Conservation (phyloP, 2,113 vertebrate genomes). For the Morone saxatilis region DNA sequence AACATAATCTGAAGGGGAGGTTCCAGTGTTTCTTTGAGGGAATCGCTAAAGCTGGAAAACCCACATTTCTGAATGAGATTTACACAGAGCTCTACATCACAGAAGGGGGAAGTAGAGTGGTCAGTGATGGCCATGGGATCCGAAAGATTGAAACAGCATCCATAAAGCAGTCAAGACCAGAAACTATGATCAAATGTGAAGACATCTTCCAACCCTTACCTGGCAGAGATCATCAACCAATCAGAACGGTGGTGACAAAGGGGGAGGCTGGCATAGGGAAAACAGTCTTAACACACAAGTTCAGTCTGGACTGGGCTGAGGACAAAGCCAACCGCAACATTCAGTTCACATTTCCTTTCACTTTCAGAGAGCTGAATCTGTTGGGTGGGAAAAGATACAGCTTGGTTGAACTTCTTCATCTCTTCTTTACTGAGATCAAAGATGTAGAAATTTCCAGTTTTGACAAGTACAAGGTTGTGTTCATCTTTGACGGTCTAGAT, state of each 20-base stretch:
- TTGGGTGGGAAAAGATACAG: neutral
- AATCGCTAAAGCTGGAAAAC: constrained; percentile 1
- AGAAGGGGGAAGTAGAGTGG: constrained; percentile 23
- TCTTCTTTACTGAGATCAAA: neutral
- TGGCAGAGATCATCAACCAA: neutral
- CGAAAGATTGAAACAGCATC: neutral
- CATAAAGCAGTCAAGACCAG: constrained; percentile 10
- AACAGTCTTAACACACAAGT: neutral
- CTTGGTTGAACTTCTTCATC: neutral
- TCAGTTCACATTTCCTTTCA: neutral
- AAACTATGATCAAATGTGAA: constrained; percentile 4
- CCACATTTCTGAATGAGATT: constrained; percentile 41
- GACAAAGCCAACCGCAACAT: neutral
- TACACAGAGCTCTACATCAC: constrained; percentile 65
- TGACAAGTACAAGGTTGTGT: neutral
- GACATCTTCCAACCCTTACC: constrained; percentile 8
- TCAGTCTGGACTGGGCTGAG: neutral
- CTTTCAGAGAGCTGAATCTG: neutral
- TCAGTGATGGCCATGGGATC: neutral
- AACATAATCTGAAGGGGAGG: neutral
- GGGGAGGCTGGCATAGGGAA: neutral
- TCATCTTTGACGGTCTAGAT: neutral
- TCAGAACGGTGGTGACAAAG: neutral
- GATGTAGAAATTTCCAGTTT: neutral
- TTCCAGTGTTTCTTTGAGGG: constrained; percentile 14